A percentile compares a stretch with the other conserved stretches of the same genome.
phyloP scores from a whole-genome alignment of 2,113 vertebrate genomes.

The Equus quagga region DNA sequence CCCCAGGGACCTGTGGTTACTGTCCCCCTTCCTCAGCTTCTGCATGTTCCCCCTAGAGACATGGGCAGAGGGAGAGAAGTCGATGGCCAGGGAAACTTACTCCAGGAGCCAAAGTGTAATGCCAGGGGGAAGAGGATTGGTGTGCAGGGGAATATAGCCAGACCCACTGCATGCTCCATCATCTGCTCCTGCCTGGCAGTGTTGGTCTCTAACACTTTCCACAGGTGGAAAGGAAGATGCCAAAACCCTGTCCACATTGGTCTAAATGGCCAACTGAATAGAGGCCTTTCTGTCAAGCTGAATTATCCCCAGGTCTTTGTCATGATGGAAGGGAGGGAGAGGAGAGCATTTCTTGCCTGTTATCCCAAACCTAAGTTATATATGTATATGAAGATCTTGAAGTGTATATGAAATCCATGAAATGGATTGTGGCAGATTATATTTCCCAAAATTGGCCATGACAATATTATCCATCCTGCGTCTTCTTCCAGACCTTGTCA shows the following conservation, averaged over 20 bases:
- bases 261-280: background rate
- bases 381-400: background rate
- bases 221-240: background rate
- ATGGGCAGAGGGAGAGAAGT: background rate
- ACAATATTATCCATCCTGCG: background rate
- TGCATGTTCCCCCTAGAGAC: background rate
- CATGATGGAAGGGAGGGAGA: background rate
- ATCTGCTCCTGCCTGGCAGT: too few relatives aligned
- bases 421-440: background rate
- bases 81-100: background rate
- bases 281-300: background rate
- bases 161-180: too few relatives aligned
- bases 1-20: background rate
- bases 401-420: background rate
- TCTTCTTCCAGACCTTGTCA: background rate
- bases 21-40: background rate
- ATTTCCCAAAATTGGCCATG: background rate
- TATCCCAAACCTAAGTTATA: background rate
- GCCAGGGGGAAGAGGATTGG: background rate
- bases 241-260: background rate
- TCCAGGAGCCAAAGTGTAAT: background rate
- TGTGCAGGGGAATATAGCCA: too few relatives aligned
- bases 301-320: background rate
- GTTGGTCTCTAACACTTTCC: background rate
- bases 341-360: background rate